These are phyloP conservation scores for Vespertilio murinus DNA, from an alignment of 2,797 vertebrate genomes.

Conservation along the genomic window DNA sequence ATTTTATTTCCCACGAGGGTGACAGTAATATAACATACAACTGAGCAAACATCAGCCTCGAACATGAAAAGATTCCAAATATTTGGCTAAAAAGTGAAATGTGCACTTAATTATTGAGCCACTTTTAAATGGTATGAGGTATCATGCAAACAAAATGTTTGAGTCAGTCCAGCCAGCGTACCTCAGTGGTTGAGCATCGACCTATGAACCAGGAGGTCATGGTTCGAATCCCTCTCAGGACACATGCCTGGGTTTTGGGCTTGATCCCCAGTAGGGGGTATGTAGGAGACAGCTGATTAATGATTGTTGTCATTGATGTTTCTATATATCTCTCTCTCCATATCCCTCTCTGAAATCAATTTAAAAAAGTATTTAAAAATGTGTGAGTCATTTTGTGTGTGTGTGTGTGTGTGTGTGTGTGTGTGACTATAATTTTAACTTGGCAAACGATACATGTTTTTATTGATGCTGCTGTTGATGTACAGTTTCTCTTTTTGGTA, in stretches of 20 bases:
- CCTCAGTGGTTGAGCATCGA: too few species aligned
- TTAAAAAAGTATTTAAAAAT: not conserved
- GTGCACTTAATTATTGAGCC: not conserved
- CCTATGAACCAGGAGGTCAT: too few species aligned
- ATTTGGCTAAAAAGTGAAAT: not conserved
- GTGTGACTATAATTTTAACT: not conserved
- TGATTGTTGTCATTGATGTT: too few species aligned
- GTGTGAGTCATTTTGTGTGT: not conserved
- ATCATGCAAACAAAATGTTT: not conserved
- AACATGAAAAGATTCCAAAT: not conserved
- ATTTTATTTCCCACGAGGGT: not conserved
- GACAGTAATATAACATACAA: not conserved
- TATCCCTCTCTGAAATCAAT: too few species aligned
- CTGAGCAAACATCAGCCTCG: not conserved
- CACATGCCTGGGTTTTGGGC: too few species aligned
- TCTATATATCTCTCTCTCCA: too few species aligned
- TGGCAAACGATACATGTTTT: not conserved
- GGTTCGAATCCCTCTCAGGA: too few species aligned
- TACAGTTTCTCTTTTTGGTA: constrained; percentile 27
- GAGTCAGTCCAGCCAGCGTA: not conserved
- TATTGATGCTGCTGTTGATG: not conserved
- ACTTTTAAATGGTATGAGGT: not conserved
- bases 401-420: not conserved
- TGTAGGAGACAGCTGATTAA: too few species aligned
- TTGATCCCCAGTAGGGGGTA: too few species aligned